phyloP scores from a whole-genome alignment of 2,113 vertebrate genomes.

The Barnardius zonarius region DNA sequence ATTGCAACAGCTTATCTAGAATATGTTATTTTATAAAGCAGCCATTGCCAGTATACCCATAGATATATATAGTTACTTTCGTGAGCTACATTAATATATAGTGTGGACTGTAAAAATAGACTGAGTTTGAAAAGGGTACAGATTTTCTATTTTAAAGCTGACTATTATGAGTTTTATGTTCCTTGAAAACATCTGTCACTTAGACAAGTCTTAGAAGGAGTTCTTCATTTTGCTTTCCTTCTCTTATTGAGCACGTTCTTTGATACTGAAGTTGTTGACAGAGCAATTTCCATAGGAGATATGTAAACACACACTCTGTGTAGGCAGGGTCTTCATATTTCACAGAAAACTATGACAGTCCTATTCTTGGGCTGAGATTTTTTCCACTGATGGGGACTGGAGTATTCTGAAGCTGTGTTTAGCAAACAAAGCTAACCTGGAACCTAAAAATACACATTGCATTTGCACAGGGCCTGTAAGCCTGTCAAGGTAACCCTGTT shows the following conservation, averaged over 20 bases:
- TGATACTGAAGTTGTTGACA: neutral
- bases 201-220: neutral
- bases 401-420: slow-evolving; percentile 15
- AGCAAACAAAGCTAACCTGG: slow-evolving; percentile 39
- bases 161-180: neutral
- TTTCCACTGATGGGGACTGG: slow-evolving; percentile 33
- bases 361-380: slow-evolving; percentile 57
- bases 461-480: neutral
- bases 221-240: neutral
- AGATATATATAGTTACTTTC: neutral
- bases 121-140: neutral
- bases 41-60: neutral
- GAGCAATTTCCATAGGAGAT: neutral
- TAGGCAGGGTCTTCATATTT: slow-evolving; percentile 47
- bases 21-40: neutral
- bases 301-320: neutral
- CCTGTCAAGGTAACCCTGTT: neutral
- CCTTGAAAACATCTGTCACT: neutral
- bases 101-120: neutral
- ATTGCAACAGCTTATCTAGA: neutral
- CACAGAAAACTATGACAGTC: slow-evolving; percentile 45
- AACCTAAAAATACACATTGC: neutral
- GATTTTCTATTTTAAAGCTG: neutral
- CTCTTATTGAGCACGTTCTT: neutral
- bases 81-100: neutral